A percentile compares a stretch with the other conserved stretches of the same genome.
These are phyloP conservation scores for Amphilophus citrinellus DNA, from an alignment of 2,113 vertebrate genomes.

Conservation along the genomic window DNA sequence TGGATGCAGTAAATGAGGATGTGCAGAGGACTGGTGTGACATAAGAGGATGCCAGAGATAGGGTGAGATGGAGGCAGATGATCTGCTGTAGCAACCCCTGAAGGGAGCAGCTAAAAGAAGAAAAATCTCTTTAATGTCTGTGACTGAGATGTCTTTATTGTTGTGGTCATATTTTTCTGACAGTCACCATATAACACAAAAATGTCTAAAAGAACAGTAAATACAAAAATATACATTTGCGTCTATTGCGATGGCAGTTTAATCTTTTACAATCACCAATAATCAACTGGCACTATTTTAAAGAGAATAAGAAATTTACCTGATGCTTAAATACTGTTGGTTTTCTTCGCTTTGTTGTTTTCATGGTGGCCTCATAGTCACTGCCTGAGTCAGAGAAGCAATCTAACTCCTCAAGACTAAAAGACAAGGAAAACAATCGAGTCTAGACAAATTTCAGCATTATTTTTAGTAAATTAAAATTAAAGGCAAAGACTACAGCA, in stretches of 20 bases:
- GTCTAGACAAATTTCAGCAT: not conserved
- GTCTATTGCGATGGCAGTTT: not conserved
- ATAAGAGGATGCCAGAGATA: not conserved
- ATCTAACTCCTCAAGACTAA: slow-evolving; percentile 65
- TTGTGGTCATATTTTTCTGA: not conserved
- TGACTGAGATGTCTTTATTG: not conserved
- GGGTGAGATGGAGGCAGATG: slow-evolving; percentile 1
- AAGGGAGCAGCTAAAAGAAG: not conserved
- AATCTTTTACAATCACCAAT: not conserved
- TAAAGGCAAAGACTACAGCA: not conserved
- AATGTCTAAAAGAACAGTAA: not conserved
- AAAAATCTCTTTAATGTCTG: not conserved
- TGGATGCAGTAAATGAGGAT: not conserved
- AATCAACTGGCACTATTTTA: not conserved
- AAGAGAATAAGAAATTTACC: slow-evolving; percentile 32
- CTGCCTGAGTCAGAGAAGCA: slow-evolving; percentile 71
- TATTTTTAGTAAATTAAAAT: not conserved
- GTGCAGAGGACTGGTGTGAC: not conserved
- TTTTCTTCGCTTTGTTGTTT: slow-evolving; percentile 66
- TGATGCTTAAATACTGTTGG: not conserved
- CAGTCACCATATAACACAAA: not conserved
- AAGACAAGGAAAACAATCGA: not conserved
- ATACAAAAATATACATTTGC: not conserved
- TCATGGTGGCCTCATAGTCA: slow-evolving; percentile 78
- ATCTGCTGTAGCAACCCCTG: not conserved